Base-by-base conservation (phyloP, 2,888 invertebrate species). In the Sminthurinus aureus region DNA sequence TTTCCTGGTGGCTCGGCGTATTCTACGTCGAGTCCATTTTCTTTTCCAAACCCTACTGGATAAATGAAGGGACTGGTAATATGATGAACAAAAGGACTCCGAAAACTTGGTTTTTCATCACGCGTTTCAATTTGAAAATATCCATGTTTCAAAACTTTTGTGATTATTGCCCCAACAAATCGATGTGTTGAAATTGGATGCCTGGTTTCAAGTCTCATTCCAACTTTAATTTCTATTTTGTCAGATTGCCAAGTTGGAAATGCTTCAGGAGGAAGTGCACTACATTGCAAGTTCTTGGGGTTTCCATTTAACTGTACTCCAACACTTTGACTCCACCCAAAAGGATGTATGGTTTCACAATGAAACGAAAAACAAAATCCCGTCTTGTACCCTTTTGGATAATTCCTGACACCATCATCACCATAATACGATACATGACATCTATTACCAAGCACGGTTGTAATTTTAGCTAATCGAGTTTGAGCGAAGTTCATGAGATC, bases 11-110 rank as follows among this genome's bases (percentile, higher is more conserved):
- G 9, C 0, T 58, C 52, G 9, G 58, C 22, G 22, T 64, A 83
- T 24, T 79, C 52, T 13, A 81, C 75, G 0, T 12, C 0, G 11
- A 81, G 74, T 22, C 64, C 74, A 20, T 81, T 74, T 0, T n/a
- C n/a, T 26, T 24, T n/a, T 24, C 81, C 74, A 38, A 81, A 81
- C 26, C 81, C 81, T 15, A 74, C 52, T 18, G 74, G 74, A n/a
- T 51, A 64, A 64, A 81, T 51, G 26, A 81, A 81, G 13, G 81
- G 81, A 74, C 75, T 81, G 0, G 81, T 81, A n/a, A 81, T 22
- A 51, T 81, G 81, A 26, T 52, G 74, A 12, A 74, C 24, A 50
- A 50, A 81, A 11, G 11, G 9, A 26, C 18, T 51, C 3, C 73
- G n/a, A 3, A 11, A 12, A 18, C 12, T n/a, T 20, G 13, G 50